These are phyloP conservation scores for Helicoverpa zea DNA, from an alignment of 1,140 invertebrate species.

Conservation along the genomic window DNA sequence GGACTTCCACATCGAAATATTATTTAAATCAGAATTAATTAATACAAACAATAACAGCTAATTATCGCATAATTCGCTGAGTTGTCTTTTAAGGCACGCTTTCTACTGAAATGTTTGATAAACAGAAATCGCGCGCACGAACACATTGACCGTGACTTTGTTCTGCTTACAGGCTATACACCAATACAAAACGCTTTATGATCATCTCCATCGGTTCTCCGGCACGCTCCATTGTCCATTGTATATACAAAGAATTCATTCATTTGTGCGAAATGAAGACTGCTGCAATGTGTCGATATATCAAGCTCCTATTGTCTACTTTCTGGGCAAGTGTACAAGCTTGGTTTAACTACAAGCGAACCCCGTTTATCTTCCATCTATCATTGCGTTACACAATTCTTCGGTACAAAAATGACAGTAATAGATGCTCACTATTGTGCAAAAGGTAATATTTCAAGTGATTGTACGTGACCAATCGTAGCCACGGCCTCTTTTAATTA, in stretches of 20 bases:
- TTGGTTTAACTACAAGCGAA: conserved; percentile 34
- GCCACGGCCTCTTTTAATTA: conserved; percentile 59
- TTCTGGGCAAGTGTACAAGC: conserved; percentile 36
- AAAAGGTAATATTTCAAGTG: conserved; percentile 42
- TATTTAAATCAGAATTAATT: no score
- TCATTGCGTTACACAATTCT: conserved; percentile 31
- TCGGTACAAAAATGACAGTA: conserved; percentile 26
- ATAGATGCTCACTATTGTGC: conserved; percentile 46
- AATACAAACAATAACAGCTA: background rate
- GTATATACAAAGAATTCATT: conserved; percentile 72
- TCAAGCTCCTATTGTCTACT: conserved; percentile 54
- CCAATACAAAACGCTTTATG: conserved; percentile 34
- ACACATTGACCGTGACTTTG: conserved; percentile 39
- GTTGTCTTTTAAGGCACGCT: conserved; percentile 41
- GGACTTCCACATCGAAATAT: no score
- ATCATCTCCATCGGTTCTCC: conserved; percentile 62
- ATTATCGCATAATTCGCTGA: conserved; percentile 23
- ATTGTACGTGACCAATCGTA: conserved; percentile 60
- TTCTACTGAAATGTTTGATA: conserved; percentile 41
- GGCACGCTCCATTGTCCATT: conserved; percentile 76
- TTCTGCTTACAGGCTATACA: conserved; percentile 23
- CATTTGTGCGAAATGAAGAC: conserved; percentile 67
- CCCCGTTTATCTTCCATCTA: conserved; percentile 29
- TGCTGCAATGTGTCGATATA: conserved; percentile 52
- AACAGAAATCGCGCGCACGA: conserved; percentile 39